These are phyloP conservation scores for Neomonachus schauinslandi DNA, from an alignment of 2,113 vertebrate species.

Conservation along the genomic window DNA sequence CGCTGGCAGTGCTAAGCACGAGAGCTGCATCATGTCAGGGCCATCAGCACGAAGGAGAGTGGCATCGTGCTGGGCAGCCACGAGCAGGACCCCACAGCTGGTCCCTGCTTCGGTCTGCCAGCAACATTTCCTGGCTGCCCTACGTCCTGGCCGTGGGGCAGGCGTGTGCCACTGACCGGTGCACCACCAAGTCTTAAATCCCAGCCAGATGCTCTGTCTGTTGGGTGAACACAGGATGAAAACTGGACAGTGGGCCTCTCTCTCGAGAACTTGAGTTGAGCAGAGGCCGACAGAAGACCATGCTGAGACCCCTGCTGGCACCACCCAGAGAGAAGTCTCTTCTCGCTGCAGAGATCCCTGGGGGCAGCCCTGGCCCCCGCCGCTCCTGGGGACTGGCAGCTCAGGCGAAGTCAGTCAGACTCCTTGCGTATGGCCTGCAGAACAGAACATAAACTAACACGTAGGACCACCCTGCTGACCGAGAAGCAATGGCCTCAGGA, in stretches of 20 bases:
- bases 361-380: background rate
- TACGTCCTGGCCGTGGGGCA: accelerated
- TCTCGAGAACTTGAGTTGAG: background rate
- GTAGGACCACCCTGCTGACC: background rate
- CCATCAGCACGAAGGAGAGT: accelerated
- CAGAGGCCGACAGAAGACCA: accelerated
- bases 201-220: accelerated
- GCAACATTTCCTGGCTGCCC: accelerated
- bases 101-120: too few relatives aligned
- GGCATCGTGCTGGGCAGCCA: accelerated
- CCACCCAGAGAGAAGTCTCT: too few relatives aligned
- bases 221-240: accelerated
- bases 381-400: background rate
- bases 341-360: too few relatives aligned
- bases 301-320: accelerated
- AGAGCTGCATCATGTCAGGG: accelerated
- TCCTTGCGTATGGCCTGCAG: background rate
- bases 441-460: background rate
- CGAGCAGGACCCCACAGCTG: accelerated
- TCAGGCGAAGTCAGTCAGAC: background rate
- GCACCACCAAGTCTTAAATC: accelerated
- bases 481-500: background rate
- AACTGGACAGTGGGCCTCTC: accelerated
- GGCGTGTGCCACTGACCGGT: accelerated
- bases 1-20: accelerated